phyloP scores from a whole-genome alignment of 2,888 invertebrate genomes.

The Calameuta idolon region DNA sequence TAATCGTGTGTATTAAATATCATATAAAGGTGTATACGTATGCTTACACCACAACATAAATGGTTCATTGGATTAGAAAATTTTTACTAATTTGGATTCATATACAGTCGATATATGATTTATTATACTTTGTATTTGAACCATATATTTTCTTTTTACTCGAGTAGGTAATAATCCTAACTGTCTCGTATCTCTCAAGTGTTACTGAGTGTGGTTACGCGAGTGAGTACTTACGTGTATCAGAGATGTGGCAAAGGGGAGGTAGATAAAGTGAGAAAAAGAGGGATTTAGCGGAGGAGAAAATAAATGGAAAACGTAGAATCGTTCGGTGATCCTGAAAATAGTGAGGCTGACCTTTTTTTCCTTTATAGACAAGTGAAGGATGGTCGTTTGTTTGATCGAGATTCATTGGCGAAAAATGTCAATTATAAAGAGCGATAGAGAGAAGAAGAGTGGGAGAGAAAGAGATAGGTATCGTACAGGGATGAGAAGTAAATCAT shows the following conservation, averaged over 20 bases:
- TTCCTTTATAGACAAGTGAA: background rate
- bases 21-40: too few relatives aligned
- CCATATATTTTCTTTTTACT: too few relatives aligned
- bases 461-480: background rate
- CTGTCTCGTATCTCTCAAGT: background rate
- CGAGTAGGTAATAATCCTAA: background rate
- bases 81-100: too few relatives aligned
- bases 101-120: too few relatives aligned
- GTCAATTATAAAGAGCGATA: background rate
- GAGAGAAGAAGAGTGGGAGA: background rate
- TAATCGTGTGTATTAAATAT: too few relatives aligned
- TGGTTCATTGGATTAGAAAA: too few relatives aligned
- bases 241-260: background rate
- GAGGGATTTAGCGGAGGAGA: background rate
- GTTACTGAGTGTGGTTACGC: background rate
- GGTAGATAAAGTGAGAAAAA: background rate
- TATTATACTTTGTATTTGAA: too few relatives aligned
- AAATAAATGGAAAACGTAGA: background rate
- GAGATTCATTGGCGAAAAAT: background rate
- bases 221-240: background rate
- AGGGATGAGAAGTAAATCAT: background rate
- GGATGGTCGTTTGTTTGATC: background rate
- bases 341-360: background rate
- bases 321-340: background rate
- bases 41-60: too few relatives aligned